Evolutionary conservation across 2,888 invertebrate genomes (phyloP), one percentile per base, ranked within the genome.

Genomic region (Muschampia plurimacula): DNA sequence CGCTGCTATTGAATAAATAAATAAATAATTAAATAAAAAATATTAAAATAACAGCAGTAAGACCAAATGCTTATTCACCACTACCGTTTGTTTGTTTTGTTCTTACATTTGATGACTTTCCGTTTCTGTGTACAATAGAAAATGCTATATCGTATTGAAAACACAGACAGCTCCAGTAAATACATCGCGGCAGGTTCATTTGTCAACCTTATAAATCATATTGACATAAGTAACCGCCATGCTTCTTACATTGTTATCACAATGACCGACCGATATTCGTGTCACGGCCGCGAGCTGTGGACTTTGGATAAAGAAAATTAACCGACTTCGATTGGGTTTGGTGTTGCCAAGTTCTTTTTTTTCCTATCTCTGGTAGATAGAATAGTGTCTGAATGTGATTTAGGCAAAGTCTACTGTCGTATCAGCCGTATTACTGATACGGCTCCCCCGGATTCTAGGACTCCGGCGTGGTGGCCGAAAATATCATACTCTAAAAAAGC

Each of bases 121-220:
- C 22, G 22, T 22, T 22, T 39, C 39, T 39, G 49, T 49, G n/a
- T 49, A 49, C 44, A 44, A 44, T 49, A 49, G 3, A 49, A n/a
- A 49, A 49, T 49, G 49, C 13, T n/a, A 3, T 49, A 49, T 49
- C n/a, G 49, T 49, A 49, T n/a, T 49, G 49, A 49, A 49, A n/a
- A n/a, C 4, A 49, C 49, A 52, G 52, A 52, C 52, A 15, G 52
- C 22, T 28, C 12, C 28, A 57, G 12, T 57, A 28, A 57, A 10
- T 57, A 57, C 32, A 13, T 59, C 2, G 59, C 6, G 36, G 36
- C 7, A 70, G 44, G 44, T 57, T 64, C 69, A 70, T 70, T 70
- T 64, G 62, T 64, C 64, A 64, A 64, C 63, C 63, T 63, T 63
- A 69, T 69, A 69, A 69, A 69, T 69, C 55, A 41, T 69, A 69